These are phyloP conservation scores for Fringilla coelebs DNA, from an alignment of 2,797 vertebrate genomes.

Conservation along the genomic window DNA sequence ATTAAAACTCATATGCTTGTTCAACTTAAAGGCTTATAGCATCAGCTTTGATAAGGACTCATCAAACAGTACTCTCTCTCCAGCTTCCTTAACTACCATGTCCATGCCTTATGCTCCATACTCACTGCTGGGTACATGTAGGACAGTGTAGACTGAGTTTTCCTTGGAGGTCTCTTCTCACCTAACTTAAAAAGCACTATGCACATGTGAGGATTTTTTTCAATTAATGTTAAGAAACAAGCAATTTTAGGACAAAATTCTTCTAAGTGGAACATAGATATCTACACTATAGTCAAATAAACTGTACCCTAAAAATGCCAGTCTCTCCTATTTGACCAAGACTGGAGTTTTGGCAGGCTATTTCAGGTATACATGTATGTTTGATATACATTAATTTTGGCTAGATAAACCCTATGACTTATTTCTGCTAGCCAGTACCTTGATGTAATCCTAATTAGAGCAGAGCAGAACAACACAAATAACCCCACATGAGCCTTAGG, in stretches of 20 bases:
- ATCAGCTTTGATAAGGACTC: background rate
- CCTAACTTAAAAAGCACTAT: background rate
- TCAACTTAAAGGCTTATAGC: background rate
- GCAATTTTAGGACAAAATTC: background rate
- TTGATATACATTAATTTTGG: background rate
- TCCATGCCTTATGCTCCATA: background rate
- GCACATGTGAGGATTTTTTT: background rate
- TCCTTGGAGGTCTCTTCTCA: background rate
- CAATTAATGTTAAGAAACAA: background rate
- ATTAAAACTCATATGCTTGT: background rate
- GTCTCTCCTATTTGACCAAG: background rate
- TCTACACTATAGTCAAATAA: background rate
- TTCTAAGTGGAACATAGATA: background rate
- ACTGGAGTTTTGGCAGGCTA: background rate
- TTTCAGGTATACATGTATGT: background rate
- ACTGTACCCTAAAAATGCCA: background rate
- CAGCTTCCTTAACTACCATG: background rate
- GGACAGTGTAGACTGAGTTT: background rate
- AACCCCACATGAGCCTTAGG: fast-evolving
- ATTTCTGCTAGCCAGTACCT: background rate
- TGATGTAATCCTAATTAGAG: background rate
- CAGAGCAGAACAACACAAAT: background rate
- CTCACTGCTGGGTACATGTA: background rate
- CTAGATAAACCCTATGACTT: background rate
- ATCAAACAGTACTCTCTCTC: background rate